Percentiles rank a stretch among this genome's conserved stretches.
phyloP scores from a whole-genome alignment of 1,140 invertebrate genomes.

The Drosophila fuyamai region DNA sequence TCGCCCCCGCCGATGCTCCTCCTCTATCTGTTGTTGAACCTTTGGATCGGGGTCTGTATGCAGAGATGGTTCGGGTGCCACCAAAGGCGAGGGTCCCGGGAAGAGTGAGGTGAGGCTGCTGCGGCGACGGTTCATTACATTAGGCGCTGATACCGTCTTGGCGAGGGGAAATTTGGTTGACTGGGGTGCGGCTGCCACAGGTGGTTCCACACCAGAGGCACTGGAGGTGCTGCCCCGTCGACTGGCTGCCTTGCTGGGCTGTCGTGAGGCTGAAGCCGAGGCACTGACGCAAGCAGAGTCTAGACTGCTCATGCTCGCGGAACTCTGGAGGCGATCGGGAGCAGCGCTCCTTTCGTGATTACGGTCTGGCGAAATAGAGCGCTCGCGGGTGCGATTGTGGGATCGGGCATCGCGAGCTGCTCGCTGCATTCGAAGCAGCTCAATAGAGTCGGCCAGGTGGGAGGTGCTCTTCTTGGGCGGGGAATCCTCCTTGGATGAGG shows the following conservation, averaged over 20 bases:
- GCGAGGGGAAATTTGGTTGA: conserved; percentile 61
- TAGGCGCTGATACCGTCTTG: conserved; percentile 74
- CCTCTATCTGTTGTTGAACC: neutral
- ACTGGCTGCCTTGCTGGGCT: conserved; percentile 60
- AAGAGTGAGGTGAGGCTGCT: conserved; percentile 71
- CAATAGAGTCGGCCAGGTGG: conserved; percentile 67
- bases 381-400: conserved; percentile 58
- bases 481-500: conserved; percentile 39
- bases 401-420: conserved; percentile 62
- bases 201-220: conserved; percentile 33
- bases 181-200: conserved; percentile 3
- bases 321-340: conserved; percentile 75
- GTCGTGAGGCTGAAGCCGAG: conserved; percentile 40
- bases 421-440: conserved; percentile 68
- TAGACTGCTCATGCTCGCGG: conserved; percentile 70
- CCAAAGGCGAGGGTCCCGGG: conserved; percentile 73
- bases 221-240: conserved; percentile 76
- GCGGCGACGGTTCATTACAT: conserved; percentile 59
- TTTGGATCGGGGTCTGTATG: conserved; percentile 67
- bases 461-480: conserved; percentile 50
- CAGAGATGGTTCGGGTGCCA: conserved; percentile 66
- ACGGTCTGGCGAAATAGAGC: conserved; percentile 49
- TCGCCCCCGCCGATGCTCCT: conserved; percentile 8
- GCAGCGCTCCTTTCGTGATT: conserved; percentile 63
- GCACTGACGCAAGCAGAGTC: conserved; percentile 61